Conservation (phyloP, 30 jellyfish, hydroid and myxozoan species). For the Aurelia aurita region DNA sequence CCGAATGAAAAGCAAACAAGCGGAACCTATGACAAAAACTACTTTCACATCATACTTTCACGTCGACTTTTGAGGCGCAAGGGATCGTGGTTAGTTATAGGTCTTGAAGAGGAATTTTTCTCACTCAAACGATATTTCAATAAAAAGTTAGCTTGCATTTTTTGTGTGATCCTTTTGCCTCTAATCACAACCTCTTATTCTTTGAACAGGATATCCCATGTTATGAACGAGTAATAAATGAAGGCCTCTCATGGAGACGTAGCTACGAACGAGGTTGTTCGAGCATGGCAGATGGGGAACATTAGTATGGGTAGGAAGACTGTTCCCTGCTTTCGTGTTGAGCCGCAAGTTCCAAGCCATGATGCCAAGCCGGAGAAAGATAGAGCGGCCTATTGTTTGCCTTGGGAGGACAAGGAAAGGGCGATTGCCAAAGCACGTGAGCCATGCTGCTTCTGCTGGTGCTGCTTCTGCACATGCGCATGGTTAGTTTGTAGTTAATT, state of each 20-base stretch:
- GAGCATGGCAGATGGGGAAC: slow-evolving; percentile 64
- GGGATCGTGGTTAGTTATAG: too few species aligned
- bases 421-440: neutral
- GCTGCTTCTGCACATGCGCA: slow-evolving; percentile 66
- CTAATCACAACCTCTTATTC: too few species aligned
- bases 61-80: too few species aligned
- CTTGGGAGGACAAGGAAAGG: slow-evolving; percentile 55
- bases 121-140: too few species aligned
- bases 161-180: too few species aligned
- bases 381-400: slow-evolving; percentile 27
- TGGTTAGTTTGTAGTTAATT: slow-evolving; percentile 8
- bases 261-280: neutral
- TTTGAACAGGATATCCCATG: too few species aligned
- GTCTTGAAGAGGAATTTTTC: too few species aligned
- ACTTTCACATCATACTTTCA: too few species aligned
- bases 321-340: slow-evolving; percentile 66
- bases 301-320: neutral
- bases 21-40: too few species aligned
- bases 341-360: slow-evolving; percentile 14
- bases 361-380: slow-evolving; percentile 6
- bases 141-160: too few species aligned
- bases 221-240: neutral
- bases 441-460: slow-evolving; percentile 77
- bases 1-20: too few species aligned
- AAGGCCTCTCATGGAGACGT: neutral